These are phyloP conservation scores for Conus ventricosus DNA, from an alignment of 1,140 invertebrate genomes.

Conservation along the genomic window DNA sequence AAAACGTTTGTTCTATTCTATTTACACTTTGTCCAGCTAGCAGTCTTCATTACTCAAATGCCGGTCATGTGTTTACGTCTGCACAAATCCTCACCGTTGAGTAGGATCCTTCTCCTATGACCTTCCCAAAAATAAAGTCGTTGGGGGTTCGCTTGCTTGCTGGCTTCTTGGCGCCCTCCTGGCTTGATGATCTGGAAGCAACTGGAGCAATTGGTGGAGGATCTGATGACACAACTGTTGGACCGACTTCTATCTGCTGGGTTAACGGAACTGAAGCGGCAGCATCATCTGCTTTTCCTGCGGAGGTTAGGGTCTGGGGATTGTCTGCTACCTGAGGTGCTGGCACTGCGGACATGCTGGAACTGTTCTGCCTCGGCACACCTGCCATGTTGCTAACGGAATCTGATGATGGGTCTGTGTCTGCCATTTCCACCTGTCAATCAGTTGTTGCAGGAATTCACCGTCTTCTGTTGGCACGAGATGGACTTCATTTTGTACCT, in stretches of 20 bases:
- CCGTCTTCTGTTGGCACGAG: not conserved
- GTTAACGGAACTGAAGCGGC: no score
- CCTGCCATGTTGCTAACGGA: not conserved
- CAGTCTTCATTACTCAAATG: no score
- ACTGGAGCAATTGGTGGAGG: not conserved
- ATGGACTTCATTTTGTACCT: not conserved
- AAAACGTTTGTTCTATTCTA: no score
- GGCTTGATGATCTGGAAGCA: not conserved
- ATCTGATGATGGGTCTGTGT: not conserved
- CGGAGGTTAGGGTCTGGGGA: no score
- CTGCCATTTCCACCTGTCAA: not conserved
- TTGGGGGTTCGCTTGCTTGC: constrained; percentile 68
- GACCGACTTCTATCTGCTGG: no score
- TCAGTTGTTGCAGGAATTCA: not conserved
- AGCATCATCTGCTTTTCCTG: no score
- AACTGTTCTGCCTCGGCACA: not conserved
- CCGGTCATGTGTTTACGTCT: no score
- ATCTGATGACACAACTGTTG: no score
- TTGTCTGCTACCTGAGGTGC: not conserved
- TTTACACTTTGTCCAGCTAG: no score
- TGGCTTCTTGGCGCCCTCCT: constrained; percentile 7
- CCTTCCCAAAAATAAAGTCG: constrained; percentile 96
- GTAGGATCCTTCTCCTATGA: constrained; percentile 97
- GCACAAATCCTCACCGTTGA: constrained; percentile 83
- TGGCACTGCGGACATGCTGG: not conserved